Evolutionary conservation across 1,140 invertebrate genomes (phyloP), one percentile per base, ranked within the genome.

Genomic region (Heliconius hewitsoni): DNA sequence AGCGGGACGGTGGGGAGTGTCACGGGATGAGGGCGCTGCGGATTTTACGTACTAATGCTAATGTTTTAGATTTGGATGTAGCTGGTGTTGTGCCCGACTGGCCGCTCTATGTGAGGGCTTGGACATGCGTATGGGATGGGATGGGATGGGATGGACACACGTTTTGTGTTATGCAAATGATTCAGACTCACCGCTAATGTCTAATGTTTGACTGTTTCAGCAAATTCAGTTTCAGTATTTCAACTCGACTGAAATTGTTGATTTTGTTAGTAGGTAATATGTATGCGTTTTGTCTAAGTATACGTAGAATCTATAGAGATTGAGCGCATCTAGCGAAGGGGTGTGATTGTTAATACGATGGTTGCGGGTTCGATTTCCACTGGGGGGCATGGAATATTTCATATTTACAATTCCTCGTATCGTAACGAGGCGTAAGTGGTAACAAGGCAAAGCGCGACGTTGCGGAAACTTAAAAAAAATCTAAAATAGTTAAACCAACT

Each of bases 1-100:
- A 92, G 90, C 57, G 85, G 83, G 92, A 93, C 84, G 87, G 85
- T 83, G 90, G 87, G 89, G 91, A 90, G 91, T 93, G 91, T 93
- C 92, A 92, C 91, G 87, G 84, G 83, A 81, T 82, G 83, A 78
- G 82, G 75, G 84, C 72, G 74, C 42, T 78, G 71, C 57, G 74
- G 74, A 87, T 88, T 90, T 87, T 84, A 85, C 75, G 83, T 82
- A 79, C 78, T 75, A 78, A 77, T 75, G 78, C 66, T 73, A 80
- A 80, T 80, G 71, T 80, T 82, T 82, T 79, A 79, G 78, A 79
- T 82, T 72, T 72, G n/a, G 71, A 72, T 37, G 39, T 2, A 8
- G 34, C n/a, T 37, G 71, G 71, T 42, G 19, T 23, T 72, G 71
- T 72, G 71, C 71, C 70, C 70, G 70, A 39, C 34, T 39, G 70